Base-by-base conservation (phyloP, 2,888 invertebrate species). In the Cerastis rubricosa region DNA sequence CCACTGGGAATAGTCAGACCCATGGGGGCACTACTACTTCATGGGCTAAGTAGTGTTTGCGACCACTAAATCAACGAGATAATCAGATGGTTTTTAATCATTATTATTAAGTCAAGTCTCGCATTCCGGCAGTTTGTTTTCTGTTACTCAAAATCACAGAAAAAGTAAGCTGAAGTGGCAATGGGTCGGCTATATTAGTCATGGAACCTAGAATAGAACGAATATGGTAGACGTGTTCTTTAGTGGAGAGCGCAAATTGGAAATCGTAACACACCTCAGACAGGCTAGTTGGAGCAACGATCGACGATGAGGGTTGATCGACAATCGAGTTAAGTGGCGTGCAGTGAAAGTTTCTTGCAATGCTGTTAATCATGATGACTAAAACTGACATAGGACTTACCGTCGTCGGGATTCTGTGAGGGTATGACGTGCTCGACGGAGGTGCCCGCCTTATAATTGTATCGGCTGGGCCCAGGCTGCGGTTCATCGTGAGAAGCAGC, bases 401-500 rank as follows among this genome's bases (percentile, higher is more conserved):
- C 89, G 14, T 94, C 93, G 0, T 93, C 93, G 0, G 90, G 90
- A 66, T 91, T 90, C 22, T 82, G 87, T 3, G 92, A 87, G 0
- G 92, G 91, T n/a, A 92, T 90, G 25, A 90, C 85, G 43, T 94
- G 94, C 59, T 95, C 95, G 2, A 93, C 90, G 2, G 94, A 94
- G 72, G 90, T 91, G 63, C 91, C 92, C 0, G 93, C 90, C 67
- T 88, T 91, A 81, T 92, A 93, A 51, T 88, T 78, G 61, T 87
- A 81, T 65, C 84, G 87, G 85, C 91, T 90, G 35, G 92, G 88
- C 0, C 89, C 90, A 0, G 91, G 74, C 57, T 90, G 91, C 0
- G 92, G 91, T 76, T 96, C 95, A 47, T 95, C 95, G 77, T 94
- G 93, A 1, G 95, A 95, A 0, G 93, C 90, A 40, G 91, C 93